Evolutionary conservation across 2,888 invertebrate species (phyloP).

Genomic region (Terebella lapidaria): DNA sequence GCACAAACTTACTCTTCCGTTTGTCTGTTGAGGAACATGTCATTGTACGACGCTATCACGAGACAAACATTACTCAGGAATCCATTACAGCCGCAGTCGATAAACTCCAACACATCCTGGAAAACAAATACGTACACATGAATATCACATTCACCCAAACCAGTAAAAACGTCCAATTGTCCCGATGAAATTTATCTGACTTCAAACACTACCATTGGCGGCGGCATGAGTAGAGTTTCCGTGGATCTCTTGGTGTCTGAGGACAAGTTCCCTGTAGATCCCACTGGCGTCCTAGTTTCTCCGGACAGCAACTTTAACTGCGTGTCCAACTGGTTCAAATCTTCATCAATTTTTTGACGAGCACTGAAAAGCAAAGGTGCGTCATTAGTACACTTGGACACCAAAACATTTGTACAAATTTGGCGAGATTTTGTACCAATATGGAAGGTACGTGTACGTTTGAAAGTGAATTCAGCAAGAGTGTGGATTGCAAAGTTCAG

Average conservation of each 20-base stretch:
- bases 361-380: no score
- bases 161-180: no score
- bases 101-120: slow-evolving; percentile 85
- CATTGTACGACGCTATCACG: slow-evolving; percentile 90
- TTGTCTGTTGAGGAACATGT: slow-evolving; percentile 70
- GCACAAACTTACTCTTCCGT: slow-evolving; percentile 26
- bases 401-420: no score
- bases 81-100: slow-evolving; percentile 87
- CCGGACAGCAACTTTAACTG: slow-evolving; percentile 42
- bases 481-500: not conserved
- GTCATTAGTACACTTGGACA: no score
- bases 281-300: no score
- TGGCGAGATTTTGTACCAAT: not conserved
- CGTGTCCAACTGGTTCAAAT: slow-evolving; percentile 42
- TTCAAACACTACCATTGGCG: no score
- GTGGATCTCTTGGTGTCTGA: no score
- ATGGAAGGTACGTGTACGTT: not conserved
- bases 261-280: no score
- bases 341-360: slow-evolving; percentile 48
- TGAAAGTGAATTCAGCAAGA: not conserved
- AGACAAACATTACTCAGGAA: slow-evolving; percentile 85
- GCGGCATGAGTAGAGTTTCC: no score
- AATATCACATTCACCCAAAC: not conserved
- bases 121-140: not conserved
- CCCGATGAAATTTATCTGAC: no score